phyloP scores from a whole-genome alignment of 2,113 vertebrate genomes.

The Prinia subflava region DNA sequence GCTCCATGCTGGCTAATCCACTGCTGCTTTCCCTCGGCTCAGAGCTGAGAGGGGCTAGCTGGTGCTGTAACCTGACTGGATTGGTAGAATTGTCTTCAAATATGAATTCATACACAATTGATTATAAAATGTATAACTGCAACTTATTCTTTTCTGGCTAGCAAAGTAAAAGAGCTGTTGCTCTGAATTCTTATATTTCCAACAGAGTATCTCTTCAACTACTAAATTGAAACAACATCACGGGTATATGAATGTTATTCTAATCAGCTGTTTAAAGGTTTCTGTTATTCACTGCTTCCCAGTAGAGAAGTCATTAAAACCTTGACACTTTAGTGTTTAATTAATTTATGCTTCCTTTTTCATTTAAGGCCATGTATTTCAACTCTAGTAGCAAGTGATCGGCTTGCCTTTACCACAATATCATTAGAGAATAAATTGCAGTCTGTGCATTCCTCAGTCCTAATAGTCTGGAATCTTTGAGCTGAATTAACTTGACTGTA shows the following conservation, averaged over 20 bases:
- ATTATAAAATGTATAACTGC: background rate
- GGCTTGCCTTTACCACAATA: background rate
- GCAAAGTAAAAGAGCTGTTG: background rate
- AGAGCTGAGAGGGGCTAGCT: background rate
- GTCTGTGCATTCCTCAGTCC: background rate
- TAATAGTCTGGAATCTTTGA: constrained; percentile 8
- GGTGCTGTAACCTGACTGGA: background rate
- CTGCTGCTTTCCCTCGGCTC: background rate
- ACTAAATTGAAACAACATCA: background rate
- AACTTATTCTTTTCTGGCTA: background rate
- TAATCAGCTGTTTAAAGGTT: constrained; percentile 1
- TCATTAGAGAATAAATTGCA: constrained; percentile 33
- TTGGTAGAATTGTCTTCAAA: background rate
- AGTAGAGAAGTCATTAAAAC: constrained; percentile 2
- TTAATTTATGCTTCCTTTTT: constrained; percentile 8
- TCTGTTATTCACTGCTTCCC: background rate
- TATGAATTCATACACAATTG: background rate
- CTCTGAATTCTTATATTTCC: background rate
- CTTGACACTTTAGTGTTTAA: background rate
- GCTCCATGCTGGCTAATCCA: background rate
- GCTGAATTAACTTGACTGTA: background rate
- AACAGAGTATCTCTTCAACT: background rate
- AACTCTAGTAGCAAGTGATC: background rate
- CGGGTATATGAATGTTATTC: background rate
- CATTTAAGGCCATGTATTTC: background rate